These are phyloP conservation scores for Trisateles emortualis DNA, from an alignment of 2,888 invertebrate genomes.

Conservation along the genomic window DNA sequence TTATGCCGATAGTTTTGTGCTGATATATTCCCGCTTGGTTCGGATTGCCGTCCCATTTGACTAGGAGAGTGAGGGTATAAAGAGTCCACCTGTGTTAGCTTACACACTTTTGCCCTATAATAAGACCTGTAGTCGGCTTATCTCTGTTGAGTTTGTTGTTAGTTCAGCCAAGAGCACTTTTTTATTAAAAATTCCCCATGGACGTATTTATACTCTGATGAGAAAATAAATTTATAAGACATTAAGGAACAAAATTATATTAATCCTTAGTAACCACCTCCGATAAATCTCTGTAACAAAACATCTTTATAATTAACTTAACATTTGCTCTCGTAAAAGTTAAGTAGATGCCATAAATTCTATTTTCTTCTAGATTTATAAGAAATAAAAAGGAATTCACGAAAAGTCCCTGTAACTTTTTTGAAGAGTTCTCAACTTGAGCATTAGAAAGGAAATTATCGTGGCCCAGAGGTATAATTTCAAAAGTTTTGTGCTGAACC, in stretches of 20 bases:
- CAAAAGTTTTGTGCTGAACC: slow-evolving; percentile 62
- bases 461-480: slow-evolving; percentile 71
- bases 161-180: too few species aligned
- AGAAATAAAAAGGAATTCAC: slow-evolving; percentile 66
- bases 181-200: background rate
- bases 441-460: slow-evolving; percentile 78
- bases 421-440: slow-evolving; percentile 68
- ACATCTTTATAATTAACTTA: slow-evolving; percentile 47
- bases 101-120: too few species aligned
- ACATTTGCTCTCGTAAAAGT: slow-evolving; percentile 53
- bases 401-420: slow-evolving; percentile 62
- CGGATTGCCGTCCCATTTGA: too few species aligned
- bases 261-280: slow-evolving; percentile 5
- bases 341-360: slow-evolving; percentile 62
- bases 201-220: background rate
- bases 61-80: too few species aligned
- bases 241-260: slow-evolving; percentile 19
- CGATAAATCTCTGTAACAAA: slow-evolving; percentile 38
- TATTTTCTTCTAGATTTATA: slow-evolving; percentile 67
- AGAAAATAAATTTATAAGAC: background rate
- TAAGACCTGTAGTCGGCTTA: too few species aligned
- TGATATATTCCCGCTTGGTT: too few species aligned
- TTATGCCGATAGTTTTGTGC: too few species aligned
- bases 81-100: too few species aligned
- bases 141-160: too few species aligned